Percentiles rank a stretch among this genome's conserved stretches.
Conservation (phyloP, 2,888 invertebrate genomes). For the Xestoiulus laeticollis region DNA sequence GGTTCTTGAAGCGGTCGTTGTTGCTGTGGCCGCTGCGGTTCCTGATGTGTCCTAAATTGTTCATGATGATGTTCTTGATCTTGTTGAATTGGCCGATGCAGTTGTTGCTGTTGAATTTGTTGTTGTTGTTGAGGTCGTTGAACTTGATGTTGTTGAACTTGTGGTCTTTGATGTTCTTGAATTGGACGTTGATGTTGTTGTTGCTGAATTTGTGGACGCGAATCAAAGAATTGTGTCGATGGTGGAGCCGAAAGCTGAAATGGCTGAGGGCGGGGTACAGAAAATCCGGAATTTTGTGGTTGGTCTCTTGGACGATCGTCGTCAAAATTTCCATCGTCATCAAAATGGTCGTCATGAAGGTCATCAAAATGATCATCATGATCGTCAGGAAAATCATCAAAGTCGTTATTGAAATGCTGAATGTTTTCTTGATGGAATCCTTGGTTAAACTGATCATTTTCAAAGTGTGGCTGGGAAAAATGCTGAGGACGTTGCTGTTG, state of each 20-base stretch:
- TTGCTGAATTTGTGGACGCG: background rate
- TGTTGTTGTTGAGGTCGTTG: background rate
- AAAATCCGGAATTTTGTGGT: background rate
- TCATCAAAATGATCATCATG: background rate
- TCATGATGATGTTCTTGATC: background rate
- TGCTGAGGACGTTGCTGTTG: background rate
- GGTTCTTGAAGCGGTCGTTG: background rate
- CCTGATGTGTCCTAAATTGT: background rate
- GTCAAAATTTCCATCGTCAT: background rate
- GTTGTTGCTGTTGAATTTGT: background rate
- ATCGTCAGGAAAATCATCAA: background rate
- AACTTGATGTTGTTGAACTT: background rate
- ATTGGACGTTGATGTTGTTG: background rate
- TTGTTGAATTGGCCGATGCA: background rate
- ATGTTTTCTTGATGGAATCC: background rate
- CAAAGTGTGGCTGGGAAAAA: background rate
- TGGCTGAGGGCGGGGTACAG: background rate
- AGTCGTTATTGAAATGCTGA: background rate
- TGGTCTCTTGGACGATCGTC: background rate
- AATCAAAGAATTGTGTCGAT: background rate
- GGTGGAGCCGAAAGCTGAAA: background rate
- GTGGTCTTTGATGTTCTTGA: background rate
- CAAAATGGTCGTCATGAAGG: background rate
- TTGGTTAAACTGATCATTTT: background rate
- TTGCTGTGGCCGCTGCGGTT: background rate